Evolutionary conservation across 2,113 vertebrate species (phyloP), one percentile per base, ranked within the genome.

Genomic region (Sclerurus mexicanus): DNA sequence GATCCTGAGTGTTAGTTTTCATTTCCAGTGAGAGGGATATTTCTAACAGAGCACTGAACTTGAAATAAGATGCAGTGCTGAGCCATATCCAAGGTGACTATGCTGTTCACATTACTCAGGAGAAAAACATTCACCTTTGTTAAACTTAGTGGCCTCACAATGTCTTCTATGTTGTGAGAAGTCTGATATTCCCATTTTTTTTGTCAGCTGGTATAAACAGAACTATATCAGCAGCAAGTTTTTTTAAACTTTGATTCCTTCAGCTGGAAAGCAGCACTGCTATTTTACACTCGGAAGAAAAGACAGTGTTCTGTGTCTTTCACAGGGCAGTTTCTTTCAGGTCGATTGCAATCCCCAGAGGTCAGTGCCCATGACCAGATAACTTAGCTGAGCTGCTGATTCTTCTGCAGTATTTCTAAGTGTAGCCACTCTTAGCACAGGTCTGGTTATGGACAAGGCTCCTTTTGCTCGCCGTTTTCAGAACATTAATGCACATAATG

Each of bases 251-350:
- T 49, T 80, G 16, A 37, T 69, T 77, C n/a, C 53, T 85, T 80
- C 25, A 27, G 15, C 22, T 80, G 63, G 42, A 82, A 80, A 94
- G 33, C 39, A 87, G 39, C 17, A 12, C 19, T 60, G 12, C 22
- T 63, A 2, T 83, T 88, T 80, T 49, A 30, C 1, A 6, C 19
- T 37, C 1, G 1, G 53, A 58, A 68, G 77, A 69, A 87, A 79
- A 93, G 16, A 23, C 14, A 49, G 4, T 22, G 2, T 46, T 85
- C 46, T 74, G 18, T 91, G 75, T 39, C 25, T 90, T 58, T 47
- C 3, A 0, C 1, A 0, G 25, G n/a, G 16, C 78, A 68, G 3
- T 47, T 67, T 68, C 50, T 33, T 66, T 80, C 0, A 1, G 24
- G 24, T 52, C 46, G 55, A 83, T 20, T 33, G 6, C 40, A 56